Percentiles rank a stretch among this genome's conserved stretches.
Conservation (phyloP, 2,888 invertebrate species). For the Drosophila nr. perissopoda region DNA sequence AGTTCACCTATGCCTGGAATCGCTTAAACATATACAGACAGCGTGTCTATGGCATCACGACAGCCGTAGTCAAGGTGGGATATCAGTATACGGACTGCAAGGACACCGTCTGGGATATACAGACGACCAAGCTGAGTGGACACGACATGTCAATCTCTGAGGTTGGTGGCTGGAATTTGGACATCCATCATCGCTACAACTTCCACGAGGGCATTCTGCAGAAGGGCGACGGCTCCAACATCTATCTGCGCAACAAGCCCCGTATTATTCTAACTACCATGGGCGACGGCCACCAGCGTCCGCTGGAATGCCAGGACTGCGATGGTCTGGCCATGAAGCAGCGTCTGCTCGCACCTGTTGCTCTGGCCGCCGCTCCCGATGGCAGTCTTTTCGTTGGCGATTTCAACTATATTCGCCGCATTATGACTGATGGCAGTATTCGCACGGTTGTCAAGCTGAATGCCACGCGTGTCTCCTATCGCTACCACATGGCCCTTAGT, state of each 20-base stretch:
- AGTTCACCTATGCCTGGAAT: slow-evolving; percentile 99
- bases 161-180: slow-evolving; percentile 98
- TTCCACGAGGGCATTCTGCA: slow-evolving; percentile 99
- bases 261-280: slow-evolving; percentile 95
- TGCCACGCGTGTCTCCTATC: slow-evolving; percentile 96
- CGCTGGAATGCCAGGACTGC: slow-evolving; percentile 93
- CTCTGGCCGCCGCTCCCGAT: slow-evolving; percentile 95
- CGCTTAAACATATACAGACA: slow-evolving; percentile 97
- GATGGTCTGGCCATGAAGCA: slow-evolving; percentile 92
- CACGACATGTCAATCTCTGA: slow-evolving; percentile 98
- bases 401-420: slow-evolving; percentile 95
- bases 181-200: slow-evolving; percentile 98
- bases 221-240: slow-evolving; percentile 98
- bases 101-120: slow-evolving; percentile 97
- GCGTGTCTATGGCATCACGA: slow-evolving; percentile 97
- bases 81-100: slow-evolving; percentile 97
- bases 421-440: slow-evolving; percentile 92
- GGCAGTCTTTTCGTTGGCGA: slow-evolving; percentile 98
- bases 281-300: slow-evolving; percentile 96
- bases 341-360: slow-evolving; percentile 95
- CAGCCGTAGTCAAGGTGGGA: slow-evolving; percentile 97
- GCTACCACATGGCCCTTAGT: slow-evolving; percentile 98
- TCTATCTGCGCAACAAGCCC: slow-evolving; percentile 96
- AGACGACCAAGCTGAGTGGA: slow-evolving; percentile 97
- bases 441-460: slow-evolving; percentile 87